These are phyloP conservation scores for Rhynchotus rufescens DNA, from an alignment of 2,797 vertebrate genomes.

Conservation along the genomic window DNA sequence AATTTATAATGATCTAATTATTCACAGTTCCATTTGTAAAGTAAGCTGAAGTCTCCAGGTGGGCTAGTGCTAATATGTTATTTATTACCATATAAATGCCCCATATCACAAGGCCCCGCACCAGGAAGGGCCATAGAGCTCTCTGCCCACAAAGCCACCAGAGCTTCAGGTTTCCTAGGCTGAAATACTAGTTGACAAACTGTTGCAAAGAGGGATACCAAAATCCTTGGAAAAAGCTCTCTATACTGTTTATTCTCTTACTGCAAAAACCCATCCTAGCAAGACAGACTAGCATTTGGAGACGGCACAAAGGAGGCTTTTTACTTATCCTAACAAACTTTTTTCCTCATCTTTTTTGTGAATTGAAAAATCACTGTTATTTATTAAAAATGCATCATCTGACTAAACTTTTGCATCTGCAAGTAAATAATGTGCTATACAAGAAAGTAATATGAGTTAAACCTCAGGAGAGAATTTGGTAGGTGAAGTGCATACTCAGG, in stretches of 20 bases:
- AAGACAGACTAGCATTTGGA: not conserved
- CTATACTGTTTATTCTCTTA: not conserved
- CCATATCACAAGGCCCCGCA: not conserved
- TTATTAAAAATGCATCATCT: slow-evolving; percentile 15
- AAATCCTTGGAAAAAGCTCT: not conserved
- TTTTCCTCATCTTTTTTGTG: not conserved
- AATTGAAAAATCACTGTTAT: not conserved
- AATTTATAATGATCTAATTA: not conserved
- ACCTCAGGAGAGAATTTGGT: not conserved
- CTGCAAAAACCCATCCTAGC: not conserved
- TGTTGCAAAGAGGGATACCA: not conserved
- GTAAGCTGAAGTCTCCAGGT: not conserved
- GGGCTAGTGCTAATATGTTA: not conserved
- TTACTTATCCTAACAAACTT: not conserved
- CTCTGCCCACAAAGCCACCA: not conserved
- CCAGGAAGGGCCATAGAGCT: not conserved
- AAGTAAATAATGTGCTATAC: not conserved
- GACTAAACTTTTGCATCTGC: not conserved
- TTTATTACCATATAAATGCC: not conserved
- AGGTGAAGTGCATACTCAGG: not conserved
- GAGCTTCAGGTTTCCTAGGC: not conserved
- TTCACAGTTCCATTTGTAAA: not conserved
- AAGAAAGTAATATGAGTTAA: not conserved
- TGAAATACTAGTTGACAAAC: not conserved
- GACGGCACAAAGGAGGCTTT: rapidly evolving